Conservation (phyloP, 2,888 invertebrate genomes). For the Perizoma flavofasciatum region DNA sequence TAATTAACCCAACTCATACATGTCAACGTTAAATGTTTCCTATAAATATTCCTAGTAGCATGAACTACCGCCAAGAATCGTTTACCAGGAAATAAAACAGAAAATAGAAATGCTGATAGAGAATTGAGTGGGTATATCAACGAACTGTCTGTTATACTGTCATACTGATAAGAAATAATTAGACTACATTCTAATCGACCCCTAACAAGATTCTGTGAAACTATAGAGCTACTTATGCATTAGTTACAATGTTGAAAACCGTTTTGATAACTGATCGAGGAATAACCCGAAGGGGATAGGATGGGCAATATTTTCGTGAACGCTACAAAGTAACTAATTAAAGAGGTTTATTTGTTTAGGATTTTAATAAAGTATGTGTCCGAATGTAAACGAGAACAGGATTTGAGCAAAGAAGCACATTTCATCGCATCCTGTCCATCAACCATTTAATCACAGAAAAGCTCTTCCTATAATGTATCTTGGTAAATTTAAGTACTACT, state of each 20-base stretch:
- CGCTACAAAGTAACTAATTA: constrained; percentile 19
- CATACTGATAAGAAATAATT: constrained; percentile 49
- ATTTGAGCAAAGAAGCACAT: constrained; percentile 24
- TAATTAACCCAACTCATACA: constrained; percentile 65
- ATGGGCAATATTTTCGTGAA: too few species aligned
- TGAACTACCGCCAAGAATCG: constrained; percentile 50
- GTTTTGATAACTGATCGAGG: neutral
- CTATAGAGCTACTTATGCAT: constrained; percentile 12
- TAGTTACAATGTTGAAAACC: neutral
- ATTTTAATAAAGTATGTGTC: constrained; percentile 36
- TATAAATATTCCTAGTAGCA: constrained; percentile 45
- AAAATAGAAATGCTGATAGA: constrained; percentile 31
- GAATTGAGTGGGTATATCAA: constrained; percentile 45
- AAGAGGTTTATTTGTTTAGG: constrained; percentile 40
- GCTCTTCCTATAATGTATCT: neutral
- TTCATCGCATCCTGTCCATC: constrained; percentile 6
- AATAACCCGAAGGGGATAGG: too few species aligned
- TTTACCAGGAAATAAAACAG: constrained; percentile 20
- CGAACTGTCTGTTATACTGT: constrained; percentile 42
- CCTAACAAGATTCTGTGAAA: constrained; percentile 34
- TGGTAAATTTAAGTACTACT: neutral
- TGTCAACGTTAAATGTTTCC: constrained; percentile 47
- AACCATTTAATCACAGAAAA: neutral
- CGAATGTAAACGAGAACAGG: constrained; percentile 22
- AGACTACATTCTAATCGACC: constrained; percentile 40